Evolutionary conservation across 2,888 invertebrate species (phyloP).

Genomic region (Polymixis lichenea): DNA sequence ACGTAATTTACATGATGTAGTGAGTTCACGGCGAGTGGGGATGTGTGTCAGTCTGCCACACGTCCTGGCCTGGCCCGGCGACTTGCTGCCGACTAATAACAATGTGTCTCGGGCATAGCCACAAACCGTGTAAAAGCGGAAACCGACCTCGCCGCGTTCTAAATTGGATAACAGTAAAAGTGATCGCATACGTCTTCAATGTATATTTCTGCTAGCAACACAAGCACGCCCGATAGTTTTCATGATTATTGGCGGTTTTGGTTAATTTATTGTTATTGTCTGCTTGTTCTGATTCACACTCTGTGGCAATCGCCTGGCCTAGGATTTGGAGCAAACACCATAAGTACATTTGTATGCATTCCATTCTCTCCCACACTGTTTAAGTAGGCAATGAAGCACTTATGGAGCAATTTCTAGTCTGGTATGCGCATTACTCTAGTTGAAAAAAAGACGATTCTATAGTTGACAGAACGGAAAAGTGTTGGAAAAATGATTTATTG

Average conservation of each 20-base stretch:
- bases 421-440: slow-evolving; percentile 43
- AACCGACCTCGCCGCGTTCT: slow-evolving; percentile 86
- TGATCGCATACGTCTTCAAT: slow-evolving; percentile 88
- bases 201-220: slow-evolving; percentile 79
- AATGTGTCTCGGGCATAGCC: slow-evolving; percentile 82
- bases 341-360: slow-evolving; percentile 48
- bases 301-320: slow-evolving; percentile 31
- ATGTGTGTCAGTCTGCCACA: slow-evolving; percentile 86
- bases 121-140: slow-evolving; percentile 90
- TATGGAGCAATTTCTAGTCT: slow-evolving; percentile 54
- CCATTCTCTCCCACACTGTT: slow-evolving; percentile 53
- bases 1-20: slow-evolving; percentile 59
- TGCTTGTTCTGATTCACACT: slow-evolving; percentile 65
- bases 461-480: slow-evolving; percentile 54
- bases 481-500: slow-evolving; percentile 58
- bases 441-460: slow-evolving; percentile 43
- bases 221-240: slow-evolving; percentile 75
- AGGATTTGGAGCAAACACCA: slow-evolving; percentile 57
- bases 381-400: slow-evolving; percentile 36
- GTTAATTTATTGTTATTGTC: slow-evolving; percentile 78
- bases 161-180: slow-evolving; percentile 90
- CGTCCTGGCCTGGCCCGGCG: slow-evolving; percentile 81
- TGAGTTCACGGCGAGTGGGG: slow-evolving; percentile 51
- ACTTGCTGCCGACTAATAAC: slow-evolving; percentile 84
- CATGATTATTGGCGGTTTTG: slow-evolving; percentile 82